phyloP scores from a whole-genome alignment of 2,888 invertebrate genomes.

The Callyntrura guangdongensis region DNA sequence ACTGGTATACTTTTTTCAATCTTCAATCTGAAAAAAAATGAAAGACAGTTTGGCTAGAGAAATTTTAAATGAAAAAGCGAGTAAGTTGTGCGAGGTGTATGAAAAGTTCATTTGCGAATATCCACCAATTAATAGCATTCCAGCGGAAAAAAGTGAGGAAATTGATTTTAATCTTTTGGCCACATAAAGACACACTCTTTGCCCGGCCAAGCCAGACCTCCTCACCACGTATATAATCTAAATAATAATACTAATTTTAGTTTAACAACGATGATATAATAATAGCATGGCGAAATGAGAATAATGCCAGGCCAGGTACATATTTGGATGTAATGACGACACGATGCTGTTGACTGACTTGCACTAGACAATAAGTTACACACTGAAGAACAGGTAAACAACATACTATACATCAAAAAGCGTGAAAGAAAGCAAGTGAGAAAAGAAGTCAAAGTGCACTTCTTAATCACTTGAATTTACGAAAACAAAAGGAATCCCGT shows the following conservation, averaged over 20 bases:
- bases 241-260: neutral
- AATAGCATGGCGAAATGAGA: neutral
- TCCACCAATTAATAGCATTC: slow-evolving; percentile 4
- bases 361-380: neutral
- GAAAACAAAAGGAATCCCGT: neutral
- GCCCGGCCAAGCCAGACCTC: slow-evolving; percentile 8
- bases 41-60: slow-evolving; percentile 1
- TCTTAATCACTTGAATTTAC: neutral
- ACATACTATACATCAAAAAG: neutral
- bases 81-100: neutral
- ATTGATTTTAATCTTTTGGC: slow-evolving; percentile 3
- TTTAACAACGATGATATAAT: neutral
- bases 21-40: no score
- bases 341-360: slow-evolving; percentile 13
- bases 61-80: neutral
- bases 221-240: neutral
- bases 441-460: neutral
- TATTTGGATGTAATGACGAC: slow-evolving; percentile 10
- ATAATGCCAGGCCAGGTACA: neutral
- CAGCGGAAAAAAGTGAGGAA: neutral
- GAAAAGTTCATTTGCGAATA: neutral
- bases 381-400: slow-evolving; percentile 26
- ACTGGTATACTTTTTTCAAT: slow-evolving; percentile 6
- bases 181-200: no score
- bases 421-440: neutral